These are phyloP conservation scores for Gila robusta DNA, from an alignment of 2,797 vertebrate species.

Conservation along the genomic window DNA sequence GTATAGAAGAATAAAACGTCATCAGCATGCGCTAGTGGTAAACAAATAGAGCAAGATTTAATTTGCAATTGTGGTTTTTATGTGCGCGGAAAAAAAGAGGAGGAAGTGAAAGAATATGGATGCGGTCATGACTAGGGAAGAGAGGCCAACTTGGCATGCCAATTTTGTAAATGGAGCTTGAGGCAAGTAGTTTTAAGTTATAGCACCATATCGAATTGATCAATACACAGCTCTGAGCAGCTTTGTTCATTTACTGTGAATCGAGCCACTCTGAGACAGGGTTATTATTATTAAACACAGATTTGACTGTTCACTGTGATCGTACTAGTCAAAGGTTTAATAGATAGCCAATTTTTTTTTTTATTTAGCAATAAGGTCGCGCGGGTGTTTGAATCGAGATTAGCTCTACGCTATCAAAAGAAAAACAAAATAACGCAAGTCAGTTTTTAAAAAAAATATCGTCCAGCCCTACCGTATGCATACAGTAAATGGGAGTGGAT, in stretches of 20 bases:
- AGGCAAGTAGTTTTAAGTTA: not conserved
- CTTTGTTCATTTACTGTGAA: no score
- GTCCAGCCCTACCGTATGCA: not conserved
- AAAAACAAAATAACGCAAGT: not conserved
- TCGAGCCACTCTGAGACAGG: no score
- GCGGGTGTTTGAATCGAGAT: not conserved
- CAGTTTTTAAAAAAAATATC: not conserved
- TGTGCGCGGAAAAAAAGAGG: no score
- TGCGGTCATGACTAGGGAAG: not conserved
- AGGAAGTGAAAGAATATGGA: not conserved
- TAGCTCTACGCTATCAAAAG: not conserved
- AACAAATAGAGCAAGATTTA: no score
- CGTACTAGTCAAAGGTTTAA: no score
- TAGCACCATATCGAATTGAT: not conserved
- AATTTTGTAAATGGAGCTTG: not conserved
- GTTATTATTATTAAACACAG: no score
- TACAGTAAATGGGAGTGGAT: not conserved
- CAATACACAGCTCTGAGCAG: not conserved
- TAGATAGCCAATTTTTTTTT: no score
- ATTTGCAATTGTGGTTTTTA: no score
- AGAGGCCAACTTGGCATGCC: not conserved
- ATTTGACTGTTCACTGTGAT: no score
- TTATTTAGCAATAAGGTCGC: not conserved
- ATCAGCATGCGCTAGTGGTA: no score
- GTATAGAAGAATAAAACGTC: no score